Conservation (phyloP, 1,140 invertebrate genomes). For the Scaptomyza montana region DNA sequence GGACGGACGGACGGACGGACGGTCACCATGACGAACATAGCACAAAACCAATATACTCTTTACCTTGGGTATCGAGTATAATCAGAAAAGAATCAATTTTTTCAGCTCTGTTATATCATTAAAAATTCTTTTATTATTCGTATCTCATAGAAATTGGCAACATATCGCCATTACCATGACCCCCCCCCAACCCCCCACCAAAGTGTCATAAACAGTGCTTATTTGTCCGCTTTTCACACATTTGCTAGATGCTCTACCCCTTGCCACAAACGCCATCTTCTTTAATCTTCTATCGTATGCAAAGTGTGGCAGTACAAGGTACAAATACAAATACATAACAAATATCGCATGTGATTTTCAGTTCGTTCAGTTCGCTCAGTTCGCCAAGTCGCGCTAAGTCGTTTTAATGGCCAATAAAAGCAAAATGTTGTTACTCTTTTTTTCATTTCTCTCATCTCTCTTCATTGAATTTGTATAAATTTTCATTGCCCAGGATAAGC, state of each 20-base stretch:
- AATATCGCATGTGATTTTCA: slow-evolving; percentile 53
- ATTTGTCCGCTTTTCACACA: slow-evolving; percentile 13
- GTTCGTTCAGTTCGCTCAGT: slow-evolving; percentile 22
- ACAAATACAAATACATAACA: slow-evolving; percentile 39
- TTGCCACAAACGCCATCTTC: not conserved
- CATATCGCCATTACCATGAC: slow-evolving; percentile 5
- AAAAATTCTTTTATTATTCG: slow-evolving; percentile 14
- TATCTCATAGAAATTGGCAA: slow-evolving; percentile 37
- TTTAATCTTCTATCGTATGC: slow-evolving; percentile 36
- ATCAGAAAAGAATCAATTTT: not conserved
- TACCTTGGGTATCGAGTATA: too few species aligned
- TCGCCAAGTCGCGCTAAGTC: slow-evolving; percentile 83
- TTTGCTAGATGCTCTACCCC: not conserved
- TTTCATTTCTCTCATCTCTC: slow-evolving; percentile 1
- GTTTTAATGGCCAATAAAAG: slow-evolving; percentile 84
- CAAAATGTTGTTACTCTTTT: slow-evolving; percentile 83
- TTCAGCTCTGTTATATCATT: not conserved
- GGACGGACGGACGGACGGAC: too few species aligned
- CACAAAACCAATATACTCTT: too few species aligned
- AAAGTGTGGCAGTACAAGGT: slow-evolving; percentile 57
- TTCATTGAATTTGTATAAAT: slow-evolving; percentile 77
- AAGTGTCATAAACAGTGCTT: slow-evolving; percentile 33
- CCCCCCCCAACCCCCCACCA: not conserved
- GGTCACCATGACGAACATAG: too few species aligned
- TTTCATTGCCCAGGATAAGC: slow-evolving; percentile 83